These are phyloP conservation scores for Collichthys lucidus DNA, from an alignment of 2,113 vertebrate genomes.

Conservation along the genomic window DNA sequence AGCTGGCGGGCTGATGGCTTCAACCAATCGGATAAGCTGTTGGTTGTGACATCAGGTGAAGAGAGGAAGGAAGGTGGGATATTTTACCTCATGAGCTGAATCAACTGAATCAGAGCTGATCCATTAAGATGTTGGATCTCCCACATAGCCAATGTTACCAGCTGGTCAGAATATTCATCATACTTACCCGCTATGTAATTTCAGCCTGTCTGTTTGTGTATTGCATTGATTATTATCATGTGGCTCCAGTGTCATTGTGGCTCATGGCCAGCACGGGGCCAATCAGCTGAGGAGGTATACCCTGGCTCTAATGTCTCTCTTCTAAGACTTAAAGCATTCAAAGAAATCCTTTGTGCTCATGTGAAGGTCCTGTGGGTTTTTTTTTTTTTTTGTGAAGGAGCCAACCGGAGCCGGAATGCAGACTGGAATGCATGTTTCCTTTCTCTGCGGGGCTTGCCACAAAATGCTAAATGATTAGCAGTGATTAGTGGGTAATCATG, in stretches of 20 bases:
- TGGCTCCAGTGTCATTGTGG: constrained; percentile 17
- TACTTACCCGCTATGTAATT: neutral
- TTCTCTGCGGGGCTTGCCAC: neutral
- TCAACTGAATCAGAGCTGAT: neutral
- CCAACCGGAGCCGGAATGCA: constrained; percentile 1
- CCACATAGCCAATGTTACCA: neutral
- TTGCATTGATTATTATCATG: constrained; percentile 31
- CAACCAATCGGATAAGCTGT: constrained; percentile 42
- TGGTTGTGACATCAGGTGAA: constrained; percentile 53
- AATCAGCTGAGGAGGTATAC: constrained; percentile 20
- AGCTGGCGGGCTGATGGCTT: constrained; percentile 57
- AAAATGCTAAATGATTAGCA: constrained; percentile 3
- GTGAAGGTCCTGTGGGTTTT: constrained; percentile 40
- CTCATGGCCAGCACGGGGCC: constrained; percentile 7
- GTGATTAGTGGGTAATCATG: neutral
- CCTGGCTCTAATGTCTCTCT: constrained; percentile 15
- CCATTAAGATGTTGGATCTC: neutral
- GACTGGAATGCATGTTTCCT: constrained; percentile 25
- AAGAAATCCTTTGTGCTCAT: constrained; percentile 47
- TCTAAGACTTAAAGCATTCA: constrained; percentile 26
- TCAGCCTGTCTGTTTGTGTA: constrained; percentile 21
- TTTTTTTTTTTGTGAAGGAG: constrained; percentile 38
- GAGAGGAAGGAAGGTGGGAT: constrained; percentile 15
- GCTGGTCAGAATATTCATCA: neutral
- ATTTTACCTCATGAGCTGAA: constrained; percentile 18